These are phyloP conservation scores for Microtus ochrogaster DNA, from an alignment of 2,113 vertebrate genomes.

Conservation along the genomic window DNA sequence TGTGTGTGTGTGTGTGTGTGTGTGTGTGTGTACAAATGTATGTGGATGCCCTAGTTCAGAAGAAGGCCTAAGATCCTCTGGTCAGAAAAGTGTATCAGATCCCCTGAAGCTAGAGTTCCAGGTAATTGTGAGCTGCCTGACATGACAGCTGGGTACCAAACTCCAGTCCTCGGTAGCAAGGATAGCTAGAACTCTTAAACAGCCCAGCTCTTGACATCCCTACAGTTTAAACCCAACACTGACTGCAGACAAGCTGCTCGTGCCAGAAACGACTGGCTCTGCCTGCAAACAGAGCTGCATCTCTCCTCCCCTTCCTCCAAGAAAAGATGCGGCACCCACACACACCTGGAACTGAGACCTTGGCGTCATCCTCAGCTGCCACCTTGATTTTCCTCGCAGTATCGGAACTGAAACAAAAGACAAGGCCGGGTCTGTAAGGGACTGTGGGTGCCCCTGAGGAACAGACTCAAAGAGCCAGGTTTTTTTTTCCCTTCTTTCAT, in stretches of 20 bases:
- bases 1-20: not conserved
- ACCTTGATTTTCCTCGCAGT: not conserved
- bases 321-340: not conserved
- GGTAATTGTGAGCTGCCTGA: not conserved
- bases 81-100: not conserved
- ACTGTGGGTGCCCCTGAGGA: not conserved
- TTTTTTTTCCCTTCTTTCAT: not conserved
- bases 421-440: not conserved
- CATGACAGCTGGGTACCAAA: not conserved
- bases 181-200: not conserved
- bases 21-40: no score
- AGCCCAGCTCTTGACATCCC: not conserved
- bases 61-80: not conserved
- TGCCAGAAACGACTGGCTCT: not conserved
- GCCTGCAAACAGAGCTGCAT: no score
- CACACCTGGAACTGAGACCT: not conserved
- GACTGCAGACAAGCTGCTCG: not conserved
- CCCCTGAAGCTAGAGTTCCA: not conserved
- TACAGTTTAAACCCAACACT: not conserved
- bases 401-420: not conserved
- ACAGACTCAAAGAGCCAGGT: not conserved
- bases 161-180: not conserved
- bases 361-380: not conserved
- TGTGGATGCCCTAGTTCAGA: not conserved
- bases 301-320: not conserved